Conservation (phyloP, 2,113 vertebrate species). For the Xenus cinereus region DNA sequence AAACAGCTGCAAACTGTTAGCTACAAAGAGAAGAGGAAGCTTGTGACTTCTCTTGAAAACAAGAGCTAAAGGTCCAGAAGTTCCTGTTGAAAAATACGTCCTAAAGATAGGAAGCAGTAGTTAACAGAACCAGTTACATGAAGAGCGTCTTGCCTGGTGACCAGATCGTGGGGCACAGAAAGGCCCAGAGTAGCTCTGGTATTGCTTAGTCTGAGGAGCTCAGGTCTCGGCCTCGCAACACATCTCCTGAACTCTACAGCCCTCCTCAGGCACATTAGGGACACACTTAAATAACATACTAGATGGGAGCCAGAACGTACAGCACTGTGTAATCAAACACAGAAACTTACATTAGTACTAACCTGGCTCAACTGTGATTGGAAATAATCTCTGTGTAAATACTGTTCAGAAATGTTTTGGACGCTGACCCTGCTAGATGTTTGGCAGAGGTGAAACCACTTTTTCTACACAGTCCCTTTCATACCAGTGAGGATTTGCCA, state of each 20-base stretch:
- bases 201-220: constrained; percentile 31
- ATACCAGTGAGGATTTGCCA: not conserved
- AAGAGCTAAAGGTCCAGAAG: not conserved
- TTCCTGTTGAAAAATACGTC: not conserved
- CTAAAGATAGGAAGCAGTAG: not conserved
- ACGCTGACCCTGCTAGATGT: not conserved
- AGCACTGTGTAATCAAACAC: not conserved
- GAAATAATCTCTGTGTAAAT: not conserved
- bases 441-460: not conserved
- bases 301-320: not conserved
- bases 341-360: not conserved
- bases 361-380: not conserved
- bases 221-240: not conserved
- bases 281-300: not conserved
- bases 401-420: not conserved
- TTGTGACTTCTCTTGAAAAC: not conserved
- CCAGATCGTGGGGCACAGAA: constrained; percentile 33
- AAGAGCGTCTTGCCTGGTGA: not conserved
- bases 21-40: not conserved
- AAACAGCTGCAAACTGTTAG: not conserved
- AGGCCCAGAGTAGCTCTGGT: constrained; percentile 64
- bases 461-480: not conserved
- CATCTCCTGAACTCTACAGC: not conserved
- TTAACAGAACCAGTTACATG: not conserved
- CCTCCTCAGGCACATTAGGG: not conserved